Conservation (phyloP, 53 echinoderm and acorn worm species). For the Antedon mediterranea region DNA sequence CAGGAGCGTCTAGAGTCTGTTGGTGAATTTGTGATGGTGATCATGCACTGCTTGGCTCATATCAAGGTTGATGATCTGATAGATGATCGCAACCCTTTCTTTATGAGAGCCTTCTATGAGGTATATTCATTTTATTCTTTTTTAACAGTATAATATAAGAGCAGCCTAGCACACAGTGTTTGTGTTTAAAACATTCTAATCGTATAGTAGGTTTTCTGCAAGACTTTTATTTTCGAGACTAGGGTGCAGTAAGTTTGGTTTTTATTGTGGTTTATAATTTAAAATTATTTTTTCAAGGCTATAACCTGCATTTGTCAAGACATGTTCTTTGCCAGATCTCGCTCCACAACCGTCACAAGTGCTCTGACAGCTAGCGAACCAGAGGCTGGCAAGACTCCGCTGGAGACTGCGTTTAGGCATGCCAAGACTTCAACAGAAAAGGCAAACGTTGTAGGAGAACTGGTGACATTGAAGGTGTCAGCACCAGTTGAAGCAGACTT, state of each 20-base stretch:
- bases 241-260: too few species aligned
- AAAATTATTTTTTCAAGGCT: conserved; percentile 31
- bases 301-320: conserved; percentile 93
- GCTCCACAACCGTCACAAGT: conserved; percentile 31
- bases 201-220: too few species aligned
- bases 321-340: conserved; percentile 94
- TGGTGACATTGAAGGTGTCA: conserved; percentile 51
- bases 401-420: conserved; percentile 64
- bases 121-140: conserved; percentile 13
- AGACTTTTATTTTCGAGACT: too few species aligned
- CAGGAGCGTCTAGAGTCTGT: conserved; percentile 88
- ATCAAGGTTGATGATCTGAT: conserved; percentile 77
- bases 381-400: conserved; percentile 59
- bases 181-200: too few species aligned
- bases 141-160: neutral
- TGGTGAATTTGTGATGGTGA: conserved; percentile 89
- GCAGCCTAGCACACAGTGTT: neutral
- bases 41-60: conserved; percentile 89
- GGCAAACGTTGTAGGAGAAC: conserved; percentile 66
- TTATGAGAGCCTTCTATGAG: conserved; percentile 88
- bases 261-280: too few species aligned
- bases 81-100: conserved; percentile 52
- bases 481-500: conserved; percentile 69
- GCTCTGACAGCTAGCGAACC: conserved; percentile 37
- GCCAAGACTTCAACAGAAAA: conserved; percentile 54